Evolutionary conservation across 2,113 vertebrate genomes (phyloP).

Genomic region (Toxotes chatareus): DNA sequence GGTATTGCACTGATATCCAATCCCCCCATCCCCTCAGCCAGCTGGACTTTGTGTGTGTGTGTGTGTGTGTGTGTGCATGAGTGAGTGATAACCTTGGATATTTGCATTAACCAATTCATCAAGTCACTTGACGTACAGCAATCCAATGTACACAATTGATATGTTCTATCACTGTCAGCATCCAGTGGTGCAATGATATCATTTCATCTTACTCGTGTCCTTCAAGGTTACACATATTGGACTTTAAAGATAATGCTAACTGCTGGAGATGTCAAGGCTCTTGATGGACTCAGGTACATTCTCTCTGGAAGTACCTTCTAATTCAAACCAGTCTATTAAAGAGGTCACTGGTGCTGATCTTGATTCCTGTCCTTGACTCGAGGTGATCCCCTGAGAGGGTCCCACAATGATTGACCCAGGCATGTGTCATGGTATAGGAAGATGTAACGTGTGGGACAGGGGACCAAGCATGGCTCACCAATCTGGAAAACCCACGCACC

Average conservation of each 20-base stretch:
- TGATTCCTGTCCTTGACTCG: slow-evolving; percentile 43
- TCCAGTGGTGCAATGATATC: slow-evolving; percentile 27
- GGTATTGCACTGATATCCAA: slow-evolving; percentile 59
- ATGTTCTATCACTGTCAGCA: slow-evolving; percentile 46
- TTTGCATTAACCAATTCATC: slow-evolving; percentile 58
- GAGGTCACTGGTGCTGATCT: slow-evolving; percentile 33
- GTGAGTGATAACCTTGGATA: slow-evolving; percentile 58
- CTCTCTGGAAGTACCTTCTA: slow-evolving; percentile 19
- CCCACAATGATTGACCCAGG: slow-evolving; percentile 12
- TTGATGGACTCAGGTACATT: slow-evolving; percentile 42
- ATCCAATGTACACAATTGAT: slow-evolving; percentile 43
- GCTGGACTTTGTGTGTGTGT: slow-evolving; percentile 7
- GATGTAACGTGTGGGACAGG: not conserved
- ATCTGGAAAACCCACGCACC: not conserved
- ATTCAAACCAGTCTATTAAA: slow-evolving; percentile 58
- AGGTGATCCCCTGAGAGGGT: slow-evolving; percentile 11
- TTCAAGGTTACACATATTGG: slow-evolving; percentile 64
- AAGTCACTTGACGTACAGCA: slow-evolving; percentile 28
- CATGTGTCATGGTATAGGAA: not conserved
- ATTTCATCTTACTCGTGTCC: slow-evolving; percentile 42
- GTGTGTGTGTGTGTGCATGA: slow-evolving; percentile 26
- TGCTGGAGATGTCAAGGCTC: slow-evolving; percentile 49
- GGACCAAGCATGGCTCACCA: not conserved
- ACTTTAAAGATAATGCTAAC: slow-evolving; percentile 69
- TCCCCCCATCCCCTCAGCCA: slow-evolving; percentile 26